These are phyloP conservation scores for Euura lappo DNA, from an alignment of 1,140 invertebrate species.

Conservation along the genomic window DNA sequence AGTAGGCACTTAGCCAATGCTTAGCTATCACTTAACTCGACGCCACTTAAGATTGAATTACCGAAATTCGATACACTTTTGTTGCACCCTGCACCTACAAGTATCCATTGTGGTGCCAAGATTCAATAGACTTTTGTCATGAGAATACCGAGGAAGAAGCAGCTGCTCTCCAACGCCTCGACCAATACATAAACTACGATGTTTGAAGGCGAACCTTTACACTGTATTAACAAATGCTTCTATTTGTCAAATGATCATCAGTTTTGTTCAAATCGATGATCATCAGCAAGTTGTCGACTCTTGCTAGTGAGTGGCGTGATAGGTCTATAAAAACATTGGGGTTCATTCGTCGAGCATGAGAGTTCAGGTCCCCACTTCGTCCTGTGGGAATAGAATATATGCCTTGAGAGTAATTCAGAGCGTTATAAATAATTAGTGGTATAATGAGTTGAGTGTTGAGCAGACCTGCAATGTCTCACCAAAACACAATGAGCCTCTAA, in stretches of 20 bases:
- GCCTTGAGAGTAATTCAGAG: slow-evolving; percentile 41
- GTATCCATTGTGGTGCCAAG: background rate
- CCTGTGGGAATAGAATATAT: slow-evolving; percentile 49
- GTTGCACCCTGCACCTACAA: slow-evolving; percentile 17
- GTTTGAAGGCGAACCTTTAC: too few relatives aligned
- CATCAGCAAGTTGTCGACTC: too few relatives aligned
- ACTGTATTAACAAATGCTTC: too few relatives aligned
- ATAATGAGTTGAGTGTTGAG: slow-evolving; percentile 61
- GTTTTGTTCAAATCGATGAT: too few relatives aligned
- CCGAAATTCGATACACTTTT: slow-evolving; percentile 55
- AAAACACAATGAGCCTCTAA: slow-evolving; percentile 49
- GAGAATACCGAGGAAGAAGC: background rate
- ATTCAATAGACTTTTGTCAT: slow-evolving; percentile 7
- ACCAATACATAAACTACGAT: background rate
- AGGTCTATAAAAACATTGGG: too few relatives aligned
- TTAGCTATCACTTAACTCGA: slow-evolving; percentile 53
- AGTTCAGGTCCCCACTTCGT: slow-evolving; percentile 8
- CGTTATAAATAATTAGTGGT: slow-evolving; percentile 61
- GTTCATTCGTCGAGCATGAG: too few relatives aligned
- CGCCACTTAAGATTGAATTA: slow-evolving; percentile 60
- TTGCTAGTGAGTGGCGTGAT: too few relatives aligned
- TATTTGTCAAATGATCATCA: too few relatives aligned
- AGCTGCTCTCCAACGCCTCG: slow-evolving; percentile 12
- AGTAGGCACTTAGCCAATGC: slow-evolving; percentile 57
- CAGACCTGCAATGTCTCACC: slow-evolving; percentile 56